Evolutionary conservation across 2,888 invertebrate species (phyloP), one percentile per base, ranked within the genome.

Genomic region (Agrotis clavis): DNA sequence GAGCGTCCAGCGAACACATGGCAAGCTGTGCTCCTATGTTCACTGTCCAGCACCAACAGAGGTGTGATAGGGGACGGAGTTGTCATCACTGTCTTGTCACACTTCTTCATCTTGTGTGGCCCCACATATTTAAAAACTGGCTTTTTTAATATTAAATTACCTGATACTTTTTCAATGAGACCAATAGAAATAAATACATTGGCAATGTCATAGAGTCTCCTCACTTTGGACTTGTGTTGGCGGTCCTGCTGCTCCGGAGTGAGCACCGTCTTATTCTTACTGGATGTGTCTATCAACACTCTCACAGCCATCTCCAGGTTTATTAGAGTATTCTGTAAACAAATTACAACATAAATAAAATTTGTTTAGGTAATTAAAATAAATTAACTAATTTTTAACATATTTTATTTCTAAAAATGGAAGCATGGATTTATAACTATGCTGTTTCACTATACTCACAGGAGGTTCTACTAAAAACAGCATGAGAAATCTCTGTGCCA

Each of bases 201-300:
- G 74, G 98, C 98, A 86, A 98, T 98, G 91, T 98, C 98, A 92
- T 98, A 98, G 47, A 98, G 95, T 81, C 98, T 96, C 75, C 98
- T 96, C 77, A 97, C 97, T 95, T 97, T 97, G 47, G 97, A 97
- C 94, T 97, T 96, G 92, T 97, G 96, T 85, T 97, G 96, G 30
- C 97, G 96, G 80, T 96, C 96, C 78, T 93, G 92, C 85, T 96
- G 96, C 83, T 96, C 95, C 1, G 95, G 96, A 30, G 97, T 96
- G 51, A 96, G 91, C 71, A 94, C 92, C 30, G 94, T 92, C 88
- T 97, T 97, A 75, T 96, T 97, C 83, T 93, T 96, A 78, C 86
- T 92, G 47, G 94, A 91, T 65, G 93, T 94, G 84, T 96, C 96
- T 84, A 97, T 97, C 71, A 97, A 94, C 79, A 97, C 97, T 90